Base-by-base conservation (phyloP, 2,113 vertebrate species). In the Chlamydotis undulata region DNA sequence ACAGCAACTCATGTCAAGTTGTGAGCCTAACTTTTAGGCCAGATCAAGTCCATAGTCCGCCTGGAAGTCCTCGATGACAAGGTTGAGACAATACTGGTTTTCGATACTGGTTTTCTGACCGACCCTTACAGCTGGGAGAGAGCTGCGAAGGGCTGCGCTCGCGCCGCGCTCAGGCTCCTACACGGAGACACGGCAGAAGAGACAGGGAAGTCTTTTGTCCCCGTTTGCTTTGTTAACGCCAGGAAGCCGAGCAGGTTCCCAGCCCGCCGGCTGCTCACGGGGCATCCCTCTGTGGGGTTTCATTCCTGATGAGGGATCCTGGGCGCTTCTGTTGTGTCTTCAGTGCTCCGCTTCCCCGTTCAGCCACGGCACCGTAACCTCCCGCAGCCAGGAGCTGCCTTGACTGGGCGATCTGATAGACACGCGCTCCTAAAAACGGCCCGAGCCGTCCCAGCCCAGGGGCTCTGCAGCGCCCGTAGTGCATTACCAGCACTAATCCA, bases 221-320 rank as follows among this genome's bases (percentile, higher is more conserved):
- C 23, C 7, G 4, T 5, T 59, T 21, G 33, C 26, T 84, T 56
- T 33, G 4, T 14, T 4, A 11, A 26, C 0, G 3, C 24, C 35
- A 12, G 1, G 21, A 18, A 73, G 77, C 74, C 7, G 50, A 59
- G 74, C 56, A 10, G 12, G 7, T 5, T 85, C 37, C 81, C 2
- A 0, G 35, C 87, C 60, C 7, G 1, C 4, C 4, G 39, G 23
- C 63, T n/a, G 35, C 25, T 43, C 41, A 15, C 41, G 41, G 37
- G 45, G 0, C 14, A 3, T 52, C 39, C 56, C 22, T 55, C 47
- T 6, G 1, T 1, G 0, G 2, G 19, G 3, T 0, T 6, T 4
- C 14, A 1, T 18, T 15, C 19, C 41, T 41, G 74, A 0, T 49
- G 76, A 26, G 16, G 75, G 60, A 16, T 23, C 37, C 26, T 26